Evolutionary conservation across 2,113 vertebrate species (phyloP), one percentile per base, ranked within the genome.

Genomic region (Festucalex cinctus): DNA sequence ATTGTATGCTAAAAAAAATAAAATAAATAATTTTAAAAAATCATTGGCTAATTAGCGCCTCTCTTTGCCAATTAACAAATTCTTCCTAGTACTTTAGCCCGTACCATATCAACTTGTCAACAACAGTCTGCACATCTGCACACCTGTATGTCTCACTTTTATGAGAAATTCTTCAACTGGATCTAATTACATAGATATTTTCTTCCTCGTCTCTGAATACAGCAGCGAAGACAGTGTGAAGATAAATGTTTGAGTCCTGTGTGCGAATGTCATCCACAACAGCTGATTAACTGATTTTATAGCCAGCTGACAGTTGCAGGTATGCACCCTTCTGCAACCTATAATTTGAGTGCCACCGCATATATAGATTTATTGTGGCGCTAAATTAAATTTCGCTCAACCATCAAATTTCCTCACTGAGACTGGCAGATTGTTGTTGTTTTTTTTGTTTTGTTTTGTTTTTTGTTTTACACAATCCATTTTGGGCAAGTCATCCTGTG

Each of bases 271-370:
- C 69, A 70, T 54, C 35, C 20, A 41, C 44, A 76, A 61, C 60
- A 63, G 51, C 48, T 74, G 63, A 71, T 65, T 57, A 74, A 65
- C 22, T 43, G 10, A 48, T 39, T 22, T 49, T 43, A 68, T 35
- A 65, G 63, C 9, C 57, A 49, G 59, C 71, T 77, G 60, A 68
- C 72, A 57, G 62, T 53, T 28, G 49, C 73, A 73, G 54, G 60
- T 69, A 61, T 72, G 63, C 43, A n/a, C 63, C 54, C 49, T 57
- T 71, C 54, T 70, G 59, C 54, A 59, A n/a, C 19, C 73, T 80
- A 69, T 60, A 62, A 79, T 79, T 82, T 77, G 49, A 74, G 10
- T 62, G 59, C 73, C 57, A 73, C 75, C 63, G 67, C 1, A 0
- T 63, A 41, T 58, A 41, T 43, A 44, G 49, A 73, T 56, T 19